Base-by-base conservation (phyloP, 2,797 vertebrate genomes). In the Anas bahamensis region DNA sequence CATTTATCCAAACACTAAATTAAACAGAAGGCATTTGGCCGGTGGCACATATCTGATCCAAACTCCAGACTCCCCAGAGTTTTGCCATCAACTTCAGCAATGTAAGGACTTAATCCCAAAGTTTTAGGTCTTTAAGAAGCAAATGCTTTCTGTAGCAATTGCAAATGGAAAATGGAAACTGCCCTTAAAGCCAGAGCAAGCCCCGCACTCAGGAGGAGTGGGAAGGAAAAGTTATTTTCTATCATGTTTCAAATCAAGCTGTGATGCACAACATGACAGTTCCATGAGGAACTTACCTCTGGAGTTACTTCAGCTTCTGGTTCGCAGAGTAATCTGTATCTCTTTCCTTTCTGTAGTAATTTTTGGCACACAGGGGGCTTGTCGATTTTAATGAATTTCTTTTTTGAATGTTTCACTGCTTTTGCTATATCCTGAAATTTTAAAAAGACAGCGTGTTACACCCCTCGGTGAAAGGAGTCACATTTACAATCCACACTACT, bases 331-430 rank as follows among this genome's bases (percentile, higher is more conserved):
- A 99, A 90, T 42, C 98, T 97, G 87, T 99, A 99, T 35, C 94
- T 98, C 94, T 98, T 98, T 48, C 98, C 98, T 2, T 98, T 97
- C 95, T 98, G 95, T 17, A 98, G 76, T 5, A 97, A 89, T 61
- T 98, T 98, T n/a, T 97, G 97, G 94, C 98, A 99, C 1, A 97
- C 98, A 2, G 98, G 98, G 7, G 98, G 98, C 88, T 99, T 99
- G 70, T 98, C 98, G 7, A 99, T 98, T 75, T 90, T 97, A n/a
- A 98, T 88, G 89, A 98, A 99, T 65, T 98, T 98, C 83, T 96
- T 98, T 69, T 97, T 98, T 4, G 98, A 98, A 41, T 92, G 64
- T 24, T 97, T 98, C 23, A 99, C 96, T 16, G 96, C 94, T 91
- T 96, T 98, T 18, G 83, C 12, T 33, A 98, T 98, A 80, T 99